Evolutionary conservation across 64 coral and sea anemone species (phyloP).

Genomic region (Montipora cactus): DNA sequence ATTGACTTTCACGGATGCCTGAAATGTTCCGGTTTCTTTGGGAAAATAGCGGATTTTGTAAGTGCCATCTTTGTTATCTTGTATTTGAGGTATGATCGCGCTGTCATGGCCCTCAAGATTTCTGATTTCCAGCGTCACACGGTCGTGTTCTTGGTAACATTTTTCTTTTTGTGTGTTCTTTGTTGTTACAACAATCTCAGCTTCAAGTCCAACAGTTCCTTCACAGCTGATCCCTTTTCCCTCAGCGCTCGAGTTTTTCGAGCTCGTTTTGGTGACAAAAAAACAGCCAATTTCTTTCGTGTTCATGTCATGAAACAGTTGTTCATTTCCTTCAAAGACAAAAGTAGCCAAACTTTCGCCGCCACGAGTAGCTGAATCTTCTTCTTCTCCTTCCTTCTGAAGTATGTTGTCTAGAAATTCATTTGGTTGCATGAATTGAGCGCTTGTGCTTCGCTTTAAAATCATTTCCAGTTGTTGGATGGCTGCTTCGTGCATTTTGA

Average conservation of each 20-base stretch:
- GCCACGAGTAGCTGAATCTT: background rate
- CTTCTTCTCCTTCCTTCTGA: background rate
- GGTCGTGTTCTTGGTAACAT: slow-evolving; percentile 9
- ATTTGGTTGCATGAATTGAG: background rate
- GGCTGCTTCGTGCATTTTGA: background rate
- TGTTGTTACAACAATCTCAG: slow-evolving; percentile 38
- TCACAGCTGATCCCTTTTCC: slow-evolving; percentile 34
- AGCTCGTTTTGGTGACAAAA: background rate
- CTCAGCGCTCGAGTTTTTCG: slow-evolving; percentile 14
- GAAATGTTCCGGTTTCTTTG: too few relatives aligned
- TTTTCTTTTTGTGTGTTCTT: background rate
- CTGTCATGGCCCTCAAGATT: background rate
- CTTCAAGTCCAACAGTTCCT: slow-evolving; percentile 66
- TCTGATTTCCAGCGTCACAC: slow-evolving; percentile 16
- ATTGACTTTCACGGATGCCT: too few relatives aligned
- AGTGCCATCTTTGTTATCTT: slow-evolving; percentile 57
- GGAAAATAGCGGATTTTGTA: too few relatives aligned
- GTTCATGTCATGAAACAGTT: background rate
- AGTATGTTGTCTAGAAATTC: background rate
- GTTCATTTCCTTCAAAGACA: background rate
- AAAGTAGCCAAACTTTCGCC: background rate
- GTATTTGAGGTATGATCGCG: background rate
- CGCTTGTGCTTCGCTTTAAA: background rate
- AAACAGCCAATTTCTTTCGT: background rate
- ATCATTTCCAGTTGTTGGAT: background rate